These are phyloP conservation scores for Xenopus laevis DNA, from an alignment of 2,113 vertebrate genomes.

Conservation along the genomic window DNA sequence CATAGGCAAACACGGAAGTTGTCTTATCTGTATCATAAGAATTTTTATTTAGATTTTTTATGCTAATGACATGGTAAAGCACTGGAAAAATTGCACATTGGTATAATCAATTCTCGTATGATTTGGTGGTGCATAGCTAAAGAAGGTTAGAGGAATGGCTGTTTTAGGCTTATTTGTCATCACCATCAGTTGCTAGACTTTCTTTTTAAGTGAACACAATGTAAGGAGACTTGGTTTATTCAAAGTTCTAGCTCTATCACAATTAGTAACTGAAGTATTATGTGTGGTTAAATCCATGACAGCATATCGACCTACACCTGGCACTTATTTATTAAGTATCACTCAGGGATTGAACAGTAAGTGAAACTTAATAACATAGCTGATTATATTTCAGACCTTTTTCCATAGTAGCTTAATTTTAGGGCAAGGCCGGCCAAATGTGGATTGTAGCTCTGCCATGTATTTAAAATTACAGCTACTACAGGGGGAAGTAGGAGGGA, in stretches of 20 bases:
- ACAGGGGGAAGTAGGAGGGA: not conserved
- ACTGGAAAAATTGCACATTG: no score
- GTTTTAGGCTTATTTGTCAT: slow-evolving; percentile 14
- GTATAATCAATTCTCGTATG: not conserved
- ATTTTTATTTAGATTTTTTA: no score
- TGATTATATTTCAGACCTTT: slow-evolving; percentile 5
- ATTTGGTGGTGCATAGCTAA: not conserved
- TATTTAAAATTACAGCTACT: not conserved
- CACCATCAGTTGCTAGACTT: slow-evolving; percentile 8
- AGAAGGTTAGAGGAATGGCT: slow-evolving; percentile 11
- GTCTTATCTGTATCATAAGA: no score
- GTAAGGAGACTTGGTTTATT: not conserved
- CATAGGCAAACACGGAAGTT: no score
- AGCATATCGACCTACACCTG: slow-evolving; percentile 3
- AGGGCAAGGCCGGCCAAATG: not conserved
- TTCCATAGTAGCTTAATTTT: slow-evolving; percentile 1
- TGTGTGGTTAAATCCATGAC: slow-evolving; percentile 1
- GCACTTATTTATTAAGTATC: slow-evolving; percentile 1
- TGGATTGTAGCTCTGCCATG: not conserved
- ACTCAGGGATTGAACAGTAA: slow-evolving; percentile 2
- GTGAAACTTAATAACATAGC: slow-evolving; percentile 1
- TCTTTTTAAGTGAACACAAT: not conserved
- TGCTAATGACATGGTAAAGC: no score
- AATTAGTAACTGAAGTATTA: slow-evolving; percentile 1
- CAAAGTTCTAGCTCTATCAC: not conserved